A percentile compares a stretch with the other conserved stretches of the same genome.
phyloP scores from a whole-genome alignment of 2,797 vertebrate species.

The Dendrocincla fuliginosa region DNA sequence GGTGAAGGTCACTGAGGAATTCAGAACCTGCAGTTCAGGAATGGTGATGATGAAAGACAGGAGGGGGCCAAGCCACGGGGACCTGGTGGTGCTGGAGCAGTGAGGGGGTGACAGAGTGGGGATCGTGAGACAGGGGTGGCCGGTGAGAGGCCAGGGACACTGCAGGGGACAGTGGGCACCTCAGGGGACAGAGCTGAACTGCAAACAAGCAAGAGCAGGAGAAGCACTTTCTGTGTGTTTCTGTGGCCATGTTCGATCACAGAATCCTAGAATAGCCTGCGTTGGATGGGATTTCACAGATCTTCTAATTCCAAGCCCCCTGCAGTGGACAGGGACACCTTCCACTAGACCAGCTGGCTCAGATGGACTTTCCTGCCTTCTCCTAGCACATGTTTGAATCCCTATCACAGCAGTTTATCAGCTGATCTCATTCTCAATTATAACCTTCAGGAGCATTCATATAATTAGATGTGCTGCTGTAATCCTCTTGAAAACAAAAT shows the following conservation, averaged over 20 bases:
- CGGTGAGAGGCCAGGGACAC: background rate
- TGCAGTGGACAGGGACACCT: background rate
- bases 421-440: conserved; percentile 12
- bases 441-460: background rate
- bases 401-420: conserved; percentile 5
- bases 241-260: background rate
- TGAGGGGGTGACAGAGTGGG: background rate
- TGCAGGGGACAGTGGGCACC: background rate
- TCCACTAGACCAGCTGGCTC: background rate
- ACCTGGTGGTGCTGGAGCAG: background rate
- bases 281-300: background rate
- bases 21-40: background rate
- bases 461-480: conserved; percentile 32
- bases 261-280: background rate
- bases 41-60: background rate
- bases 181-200: background rate
- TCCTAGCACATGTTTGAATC: background rate
- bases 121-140: rapidly evolving
- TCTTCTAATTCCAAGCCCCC: background rate
- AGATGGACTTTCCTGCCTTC: background rate
- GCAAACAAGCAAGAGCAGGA: background rate
- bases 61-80: background rate
- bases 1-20: background rate
- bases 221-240: background rate
- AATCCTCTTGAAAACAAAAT: conserved; percentile 36